Evolutionary conservation across 2,888 invertebrate genomes (phyloP).

Genomic region (Ophion ellenae): DNA sequence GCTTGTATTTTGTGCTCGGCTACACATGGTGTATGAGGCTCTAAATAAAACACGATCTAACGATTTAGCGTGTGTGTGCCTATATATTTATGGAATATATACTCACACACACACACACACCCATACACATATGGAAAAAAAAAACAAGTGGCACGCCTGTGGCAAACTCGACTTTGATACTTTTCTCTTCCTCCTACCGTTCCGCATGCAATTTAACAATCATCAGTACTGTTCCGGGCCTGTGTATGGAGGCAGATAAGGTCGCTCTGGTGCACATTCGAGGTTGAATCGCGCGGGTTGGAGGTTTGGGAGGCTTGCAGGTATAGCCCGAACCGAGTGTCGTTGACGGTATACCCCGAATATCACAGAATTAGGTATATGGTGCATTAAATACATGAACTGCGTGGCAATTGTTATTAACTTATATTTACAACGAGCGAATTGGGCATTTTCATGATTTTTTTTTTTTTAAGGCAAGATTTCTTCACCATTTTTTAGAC

Average conservation of each 20-base stretch:
- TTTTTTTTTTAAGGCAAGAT: no score
- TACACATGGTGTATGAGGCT: slow-evolving; percentile 17
- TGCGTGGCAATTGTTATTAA: no score
- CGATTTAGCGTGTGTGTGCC: slow-evolving; percentile 21
- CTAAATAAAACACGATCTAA: slow-evolving; percentile 62
- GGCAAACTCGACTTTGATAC: slow-evolving; percentile 77
- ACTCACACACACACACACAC: neutral
- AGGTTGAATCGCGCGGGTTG: slow-evolving; percentile 11
- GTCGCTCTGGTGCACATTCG: slow-evolving; percentile 8
- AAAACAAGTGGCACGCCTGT: slow-evolving; percentile 65
- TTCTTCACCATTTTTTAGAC: no score
- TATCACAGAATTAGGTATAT: no score
- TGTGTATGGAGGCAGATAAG: slow-evolving; percentile 22
- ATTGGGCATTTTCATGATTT: no score
- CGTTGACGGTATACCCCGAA: neutral
- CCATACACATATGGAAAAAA: slow-evolving; percentile 15
- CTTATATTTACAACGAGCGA: no score
- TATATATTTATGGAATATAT: slow-evolving; percentile 22
- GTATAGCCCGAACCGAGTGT: slow-evolving; percentile 21
- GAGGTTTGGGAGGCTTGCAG: neutral
- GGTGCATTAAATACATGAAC: no score
- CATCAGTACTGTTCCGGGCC: slow-evolving; percentile 63
- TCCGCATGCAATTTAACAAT: slow-evolving; percentile 68
- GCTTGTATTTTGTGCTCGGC: neutral
- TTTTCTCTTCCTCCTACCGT: slow-evolving; percentile 63